phyloP scores from a whole-genome alignment of 2,113 vertebrate genomes.

The Oncorhynchus tshawytscha region DNA sequence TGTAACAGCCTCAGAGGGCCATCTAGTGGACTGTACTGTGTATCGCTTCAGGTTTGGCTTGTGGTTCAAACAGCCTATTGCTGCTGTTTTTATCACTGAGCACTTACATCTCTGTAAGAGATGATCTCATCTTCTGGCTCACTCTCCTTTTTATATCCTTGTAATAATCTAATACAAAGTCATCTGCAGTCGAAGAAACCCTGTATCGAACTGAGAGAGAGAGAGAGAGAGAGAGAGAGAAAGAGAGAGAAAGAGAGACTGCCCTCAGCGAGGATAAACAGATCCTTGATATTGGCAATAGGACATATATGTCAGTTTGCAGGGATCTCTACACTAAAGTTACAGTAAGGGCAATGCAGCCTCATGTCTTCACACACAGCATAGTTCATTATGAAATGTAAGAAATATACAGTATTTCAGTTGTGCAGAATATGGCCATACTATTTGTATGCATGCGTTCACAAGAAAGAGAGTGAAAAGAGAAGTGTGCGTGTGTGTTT shows the following conservation, averaged over 20 bases:
- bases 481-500: not conserved
- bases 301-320: not conserved
- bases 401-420: too few relatives aligned
- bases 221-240: not conserved
- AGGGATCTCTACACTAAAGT: not conserved
- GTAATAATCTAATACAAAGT: not conserved
- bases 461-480: too few relatives aligned
- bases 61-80: not conserved
- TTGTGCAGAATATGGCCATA: too few relatives aligned
- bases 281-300: not conserved
- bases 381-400: not conserved
- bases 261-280: not conserved
- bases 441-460: too few relatives aligned
- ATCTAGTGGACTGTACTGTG: constrained; percentile 38
- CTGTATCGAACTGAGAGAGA: not conserved
- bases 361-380: not conserved
- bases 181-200: not conserved
- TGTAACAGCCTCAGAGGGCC: constrained; percentile 22
- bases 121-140: not conserved
- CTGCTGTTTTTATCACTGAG: not conserved
- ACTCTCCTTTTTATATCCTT: not conserved
- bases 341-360: not conserved
- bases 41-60: not conserved
- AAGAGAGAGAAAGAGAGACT: not conserved
- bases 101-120: not conserved